These are phyloP conservation scores for Cacoxenus indagator DNA, from an alignment of 2,888 invertebrate genomes.

Conservation along the genomic window DNA sequence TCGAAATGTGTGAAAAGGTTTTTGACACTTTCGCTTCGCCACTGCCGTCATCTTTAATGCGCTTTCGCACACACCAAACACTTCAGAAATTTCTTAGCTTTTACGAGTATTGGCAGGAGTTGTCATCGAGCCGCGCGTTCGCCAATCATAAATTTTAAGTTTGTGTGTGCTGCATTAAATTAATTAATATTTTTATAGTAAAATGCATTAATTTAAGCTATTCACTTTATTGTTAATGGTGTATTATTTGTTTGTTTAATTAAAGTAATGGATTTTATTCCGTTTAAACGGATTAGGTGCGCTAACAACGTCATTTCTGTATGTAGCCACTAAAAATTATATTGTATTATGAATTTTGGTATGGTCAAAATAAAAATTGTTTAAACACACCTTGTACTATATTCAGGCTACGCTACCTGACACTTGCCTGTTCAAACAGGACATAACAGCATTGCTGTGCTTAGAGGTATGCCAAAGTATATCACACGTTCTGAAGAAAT, in stretches of 20 bases:
- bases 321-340: too few species aligned
- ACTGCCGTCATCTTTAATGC: conserved; percentile 13
- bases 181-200: conserved; percentile 19
- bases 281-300: background rate
- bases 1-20: conserved; percentile 46
- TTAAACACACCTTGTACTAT: too few species aligned
- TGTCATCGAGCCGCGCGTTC: too few species aligned
- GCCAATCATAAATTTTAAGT: background rate
- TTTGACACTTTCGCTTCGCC: conserved; percentile 33
- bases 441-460: too few species aligned
- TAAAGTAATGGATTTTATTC: background rate
- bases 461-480: too few species aligned
- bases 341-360: too few species aligned
- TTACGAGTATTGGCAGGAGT: background rate
- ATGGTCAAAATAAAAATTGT: too few species aligned
- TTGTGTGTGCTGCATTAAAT: conserved; percentile 15
- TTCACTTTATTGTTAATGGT: conserved; percentile 15
- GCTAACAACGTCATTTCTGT: background rate
- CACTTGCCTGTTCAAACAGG: too few species aligned
- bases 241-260: conserved; percentile 24
- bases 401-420: too few species aligned
- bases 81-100: conserved; percentile 4
- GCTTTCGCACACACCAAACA: conserved; percentile 2
- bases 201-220: conserved; percentile 3
- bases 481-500: too few species aligned